These are phyloP conservation scores for Drosophila borealis DNA, from an alignment of 2,888 invertebrate genomes.

Conservation along the genomic window DNA sequence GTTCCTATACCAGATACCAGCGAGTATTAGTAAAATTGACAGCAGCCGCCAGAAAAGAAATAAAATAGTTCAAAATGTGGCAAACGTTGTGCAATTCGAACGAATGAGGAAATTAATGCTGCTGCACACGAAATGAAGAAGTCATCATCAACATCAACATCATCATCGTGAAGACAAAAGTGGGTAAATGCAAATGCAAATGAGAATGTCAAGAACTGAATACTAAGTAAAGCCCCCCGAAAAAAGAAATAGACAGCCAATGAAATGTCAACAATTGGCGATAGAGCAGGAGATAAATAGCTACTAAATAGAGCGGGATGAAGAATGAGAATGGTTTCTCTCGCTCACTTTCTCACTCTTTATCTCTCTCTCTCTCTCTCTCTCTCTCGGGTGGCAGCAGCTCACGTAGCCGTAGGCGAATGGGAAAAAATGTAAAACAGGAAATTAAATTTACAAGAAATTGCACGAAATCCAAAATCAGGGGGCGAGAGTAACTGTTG, in stretches of 20 bases:
- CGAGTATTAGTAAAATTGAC: slow-evolving; percentile 23
- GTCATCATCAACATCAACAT: slow-evolving; percentile 18
- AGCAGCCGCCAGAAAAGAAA: slow-evolving; percentile 12
- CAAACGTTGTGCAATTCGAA: slow-evolving; percentile 45
- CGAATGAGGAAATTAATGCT: slow-evolving; percentile 67
- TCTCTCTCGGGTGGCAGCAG: neutral
- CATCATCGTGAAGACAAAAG: slow-evolving; percentile 11
- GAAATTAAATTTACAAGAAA: slow-evolving; percentile 76
- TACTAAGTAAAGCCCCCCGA: slow-evolving; percentile 36
- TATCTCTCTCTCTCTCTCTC: neutral
- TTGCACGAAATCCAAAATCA: slow-evolving; percentile 52
- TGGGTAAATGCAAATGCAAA: slow-evolving; percentile 37
- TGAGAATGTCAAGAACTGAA: slow-evolving; percentile 45
- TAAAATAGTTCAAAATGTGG: slow-evolving; percentile 11
- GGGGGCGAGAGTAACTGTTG: slow-evolving; percentile 41
- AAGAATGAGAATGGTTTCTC: neutral
- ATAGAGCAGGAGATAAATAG: slow-evolving; percentile 24
- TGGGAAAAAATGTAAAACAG: slow-evolving; percentile 63
- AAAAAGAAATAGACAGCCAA: slow-evolving; percentile 40
- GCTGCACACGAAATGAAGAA: slow-evolving; percentile 63
- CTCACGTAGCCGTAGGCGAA: slow-evolving; percentile 21
- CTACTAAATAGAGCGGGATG: slow-evolving; percentile 12
- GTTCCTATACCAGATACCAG: neutral
- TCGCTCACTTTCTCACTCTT: neutral
- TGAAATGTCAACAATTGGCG: slow-evolving; percentile 49